Evolutionary conservation across 2,113 vertebrate species (phyloP).

Genomic region (Zootoca vivipara): DNA sequence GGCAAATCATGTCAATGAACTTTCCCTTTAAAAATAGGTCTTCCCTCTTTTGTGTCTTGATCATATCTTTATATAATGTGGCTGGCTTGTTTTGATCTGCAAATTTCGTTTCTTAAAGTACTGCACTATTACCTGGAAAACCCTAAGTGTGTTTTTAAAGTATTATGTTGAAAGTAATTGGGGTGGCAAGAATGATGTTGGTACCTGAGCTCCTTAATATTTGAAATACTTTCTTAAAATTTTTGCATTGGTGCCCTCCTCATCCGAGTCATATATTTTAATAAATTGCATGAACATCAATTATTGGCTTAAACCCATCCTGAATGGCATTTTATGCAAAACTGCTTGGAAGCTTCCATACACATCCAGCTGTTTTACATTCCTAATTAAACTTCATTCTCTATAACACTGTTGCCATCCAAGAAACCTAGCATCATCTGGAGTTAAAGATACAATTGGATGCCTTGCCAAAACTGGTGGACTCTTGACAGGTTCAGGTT

Average conservation of each 20-base stretch:
- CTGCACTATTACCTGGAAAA: constrained; percentile 27
- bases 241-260: constrained; percentile 38
- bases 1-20: constrained; percentile 55
- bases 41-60: constrained; percentile 41
- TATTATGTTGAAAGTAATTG: not conserved
- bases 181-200: not conserved
- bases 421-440: constrained; percentile 22
- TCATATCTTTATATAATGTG: constrained; percentile 34
- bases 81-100: constrained; percentile 54
- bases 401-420: constrained; percentile 15
- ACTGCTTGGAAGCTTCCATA: constrained; percentile 23
- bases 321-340: no score
- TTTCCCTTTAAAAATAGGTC: constrained; percentile 53
- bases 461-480: constrained; percentile 39
- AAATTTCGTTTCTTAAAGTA: constrained; percentile 52
- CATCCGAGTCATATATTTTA: constrained; percentile 9
- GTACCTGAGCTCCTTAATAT: constrained; percentile 18
- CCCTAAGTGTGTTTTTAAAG: constrained; percentile 41
- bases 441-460: constrained; percentile 20
- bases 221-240: constrained; percentile 53
- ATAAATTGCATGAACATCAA: constrained; percentile 37
- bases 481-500: not conserved
- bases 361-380: constrained; percentile 23
- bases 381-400: constrained; percentile 20
- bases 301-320: not conserved